phyloP scores from a whole-genome alignment of 2,113 vertebrate species.

The Chlorodrepanis virens region DNA sequence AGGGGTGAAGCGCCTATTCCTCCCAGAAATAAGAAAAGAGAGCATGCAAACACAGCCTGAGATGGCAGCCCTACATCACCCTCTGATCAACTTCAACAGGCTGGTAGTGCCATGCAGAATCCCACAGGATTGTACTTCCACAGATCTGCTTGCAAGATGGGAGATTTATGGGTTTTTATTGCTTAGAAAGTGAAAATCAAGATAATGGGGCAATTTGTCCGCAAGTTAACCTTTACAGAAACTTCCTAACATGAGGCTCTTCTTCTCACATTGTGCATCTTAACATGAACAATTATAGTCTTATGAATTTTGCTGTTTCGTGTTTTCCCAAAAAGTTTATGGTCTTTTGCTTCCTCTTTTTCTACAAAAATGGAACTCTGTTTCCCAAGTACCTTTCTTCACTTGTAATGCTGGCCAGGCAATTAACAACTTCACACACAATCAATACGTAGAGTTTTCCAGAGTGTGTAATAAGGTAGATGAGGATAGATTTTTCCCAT shows the following conservation, averaged over 20 bases:
- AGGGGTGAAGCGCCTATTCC: not conserved
- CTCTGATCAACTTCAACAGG: not conserved
- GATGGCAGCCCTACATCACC: not conserved
- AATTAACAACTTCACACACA: not conserved
- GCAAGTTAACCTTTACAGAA: conserved; percentile 11
- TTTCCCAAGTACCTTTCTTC: not conserved
- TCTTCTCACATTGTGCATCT: not conserved
- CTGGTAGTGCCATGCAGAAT: not conserved
- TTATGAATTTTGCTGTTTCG: not conserved
- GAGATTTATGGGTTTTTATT: not conserved
- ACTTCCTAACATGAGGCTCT: not conserved
- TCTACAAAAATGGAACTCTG: not conserved
- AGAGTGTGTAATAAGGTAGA: not conserved
- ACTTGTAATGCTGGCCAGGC: not conserved
- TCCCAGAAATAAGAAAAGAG: not conserved
- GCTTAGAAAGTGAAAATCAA: not conserved
- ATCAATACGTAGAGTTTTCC: not conserved
- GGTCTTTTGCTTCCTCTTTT: not conserved
- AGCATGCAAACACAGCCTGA: not conserved
- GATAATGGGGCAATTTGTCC: not conserved
- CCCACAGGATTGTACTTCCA: fast-evolving
- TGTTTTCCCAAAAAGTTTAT: not conserved
- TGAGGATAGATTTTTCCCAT: not conserved
- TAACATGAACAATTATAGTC: not conserved
- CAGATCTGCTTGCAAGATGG: not conserved